Base-by-base conservation (phyloP, 2,797 vertebrate species). In the Thaleichthys pacificus region DNA sequence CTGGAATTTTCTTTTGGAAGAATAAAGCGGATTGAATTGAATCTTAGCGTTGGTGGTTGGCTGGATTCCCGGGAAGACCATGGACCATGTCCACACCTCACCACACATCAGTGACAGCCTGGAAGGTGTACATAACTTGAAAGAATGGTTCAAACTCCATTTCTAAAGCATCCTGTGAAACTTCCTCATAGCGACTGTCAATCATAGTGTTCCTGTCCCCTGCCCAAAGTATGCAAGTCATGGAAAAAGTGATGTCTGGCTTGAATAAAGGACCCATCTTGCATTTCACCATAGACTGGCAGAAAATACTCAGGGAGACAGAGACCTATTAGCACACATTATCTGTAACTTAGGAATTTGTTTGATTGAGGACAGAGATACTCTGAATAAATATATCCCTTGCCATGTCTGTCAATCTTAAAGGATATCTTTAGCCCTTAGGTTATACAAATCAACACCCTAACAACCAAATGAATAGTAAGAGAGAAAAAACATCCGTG, bases 101-200 rank as follows among this genome's bases (percentile, higher is more conserved):
- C 65, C 65, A 61, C 24, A 63, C 17, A 24, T 49, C 35, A 63
- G 5, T 68, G 78, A 66, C 77, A 66, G 69, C 58, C 17, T 12
- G 4, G 69, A 51, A 73, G 54, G 3, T 32, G 67, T 66, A 67
- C 1, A n/a, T 26, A 47, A 9, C 75, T 82, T 49, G 70, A 69
- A 76, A 68, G 19, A 63, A 72, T 68, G 22, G 11, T 68, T 77
- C 70, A 79, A 65, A 69, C 69, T 61, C 8, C 0, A 85, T 81
- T 76, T 86, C 73, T 84, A 76, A 72, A 68, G 17, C 63, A 35
- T 38, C 7, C 17, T 35, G 65, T 57, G 30, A 57, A 51, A 71
- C 60, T 86, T 89, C 82, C 80, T 86, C 68, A 79, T 82, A 76
- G 69, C 68, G 73, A 72, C 71, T n/a, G 60, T 81, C 76, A 61